These are phyloP conservation scores for Forbesichthys papilliferus DNA, from an alignment of 2,113 vertebrate species.

Conservation along the genomic window DNA sequence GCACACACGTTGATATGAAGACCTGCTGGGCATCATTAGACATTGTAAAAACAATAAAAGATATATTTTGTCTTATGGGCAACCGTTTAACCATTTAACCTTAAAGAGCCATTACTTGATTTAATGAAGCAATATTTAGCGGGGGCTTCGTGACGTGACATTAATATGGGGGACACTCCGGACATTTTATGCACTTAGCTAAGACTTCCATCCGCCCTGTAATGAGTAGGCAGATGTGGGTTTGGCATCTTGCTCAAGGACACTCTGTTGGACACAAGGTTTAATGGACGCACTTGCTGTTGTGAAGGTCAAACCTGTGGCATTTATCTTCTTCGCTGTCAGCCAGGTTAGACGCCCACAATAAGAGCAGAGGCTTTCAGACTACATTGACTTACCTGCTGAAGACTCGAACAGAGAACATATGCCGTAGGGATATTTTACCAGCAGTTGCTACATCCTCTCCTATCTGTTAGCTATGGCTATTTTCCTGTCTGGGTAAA, in stretches of 20 bases:
- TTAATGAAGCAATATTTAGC: conserved; percentile 36
- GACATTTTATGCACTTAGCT: conserved; percentile 49
- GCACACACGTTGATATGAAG: too few species aligned
- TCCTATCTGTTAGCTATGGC: too few species aligned
- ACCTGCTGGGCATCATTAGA: background rate
- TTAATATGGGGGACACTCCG: too few species aligned
- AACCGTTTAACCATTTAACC: background rate
- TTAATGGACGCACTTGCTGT: conserved; percentile 12
- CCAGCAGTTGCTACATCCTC: too few species aligned
- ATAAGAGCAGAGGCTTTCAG: background rate
- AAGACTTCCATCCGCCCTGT: conserved; percentile 27
- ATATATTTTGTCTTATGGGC: background rate
- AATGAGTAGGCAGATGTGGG: conserved; percentile 14
- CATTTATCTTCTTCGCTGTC: background rate
- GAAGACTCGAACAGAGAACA: too few species aligned
- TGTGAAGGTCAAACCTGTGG: conserved; percentile 14
- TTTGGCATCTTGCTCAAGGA: conserved; percentile 10
- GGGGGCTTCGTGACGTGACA: background rate
- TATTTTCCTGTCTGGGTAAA: too few species aligned
- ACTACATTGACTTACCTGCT: too few species aligned
- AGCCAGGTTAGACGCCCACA: background rate
- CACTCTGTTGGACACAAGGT: background rate
- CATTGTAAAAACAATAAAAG: background rate
- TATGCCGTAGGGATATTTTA: too few species aligned
- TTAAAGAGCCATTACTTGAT: conserved; percentile 29